phyloP scores from a whole-genome alignment of 2,888 invertebrate genomes.

The Muscina levida region DNA sequence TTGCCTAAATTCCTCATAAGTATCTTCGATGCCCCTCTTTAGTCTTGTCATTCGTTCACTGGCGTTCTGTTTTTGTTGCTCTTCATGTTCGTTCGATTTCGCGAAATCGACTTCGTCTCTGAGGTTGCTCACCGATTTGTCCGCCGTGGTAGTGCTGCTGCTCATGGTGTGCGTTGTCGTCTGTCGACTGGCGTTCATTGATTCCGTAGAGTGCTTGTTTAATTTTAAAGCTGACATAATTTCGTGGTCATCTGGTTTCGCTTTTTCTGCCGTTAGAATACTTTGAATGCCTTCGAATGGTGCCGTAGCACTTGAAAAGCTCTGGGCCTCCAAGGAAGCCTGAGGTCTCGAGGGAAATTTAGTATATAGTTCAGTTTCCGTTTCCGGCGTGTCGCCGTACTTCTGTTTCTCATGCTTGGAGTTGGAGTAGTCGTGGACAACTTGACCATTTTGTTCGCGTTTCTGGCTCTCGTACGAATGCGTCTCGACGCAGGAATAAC shows the following conservation, averaged over 20 bases:
- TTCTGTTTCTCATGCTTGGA: conserved; percentile 71
- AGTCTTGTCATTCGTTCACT: conserved; percentile 46
- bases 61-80: conserved; percentile 62
- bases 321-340: neutral
- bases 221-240: conserved; percentile 79
- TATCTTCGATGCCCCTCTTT: conserved; percentile 66
- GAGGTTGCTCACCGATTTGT: conserved; percentile 45
- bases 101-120: conserved; percentile 53
- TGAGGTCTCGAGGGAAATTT: conserved; percentile 49
- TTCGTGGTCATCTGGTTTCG: conserved; percentile 67
- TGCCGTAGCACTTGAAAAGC: conserved; percentile 13
- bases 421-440: conserved; percentile 75
- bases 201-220: conserved; percentile 70
- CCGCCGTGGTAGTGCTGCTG: conserved; percentile 59
- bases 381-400: conserved; percentile 69
- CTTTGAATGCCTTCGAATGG: conserved; percentile 4
- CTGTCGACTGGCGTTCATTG: conserved; percentile 36
- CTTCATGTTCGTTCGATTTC: conserved; percentile 40
- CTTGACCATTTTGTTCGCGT: conserved; percentile 78
- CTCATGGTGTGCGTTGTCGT: conserved; percentile 60
- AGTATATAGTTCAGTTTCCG: neutral
- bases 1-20: conserved; percentile 79
- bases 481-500: conserved; percentile 79
- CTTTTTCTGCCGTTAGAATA: conserved; percentile 30
- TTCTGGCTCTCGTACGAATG: conserved; percentile 75